Conservation (phyloP, 2,888 invertebrate genomes). For the Drosophila mimica region DNA sequence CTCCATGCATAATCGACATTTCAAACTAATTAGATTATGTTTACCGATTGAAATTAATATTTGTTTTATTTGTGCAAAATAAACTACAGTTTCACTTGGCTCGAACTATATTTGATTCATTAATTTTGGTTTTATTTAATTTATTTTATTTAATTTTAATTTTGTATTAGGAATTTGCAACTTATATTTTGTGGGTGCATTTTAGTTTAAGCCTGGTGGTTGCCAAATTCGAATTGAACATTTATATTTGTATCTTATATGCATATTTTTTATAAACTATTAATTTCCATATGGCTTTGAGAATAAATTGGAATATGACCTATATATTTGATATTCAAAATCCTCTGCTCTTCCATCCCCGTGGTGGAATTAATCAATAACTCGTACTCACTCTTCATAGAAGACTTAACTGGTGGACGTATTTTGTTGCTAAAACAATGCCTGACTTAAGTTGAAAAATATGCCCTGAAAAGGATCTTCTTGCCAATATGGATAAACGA, state of each 20-base stretch:
- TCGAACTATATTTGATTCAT: neutral
- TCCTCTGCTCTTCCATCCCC: neutral
- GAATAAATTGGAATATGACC: neutral
- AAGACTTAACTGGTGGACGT: neutral
- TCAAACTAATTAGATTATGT: conserved; percentile 68
- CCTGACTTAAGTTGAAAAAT: neutral
- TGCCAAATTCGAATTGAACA: neutral
- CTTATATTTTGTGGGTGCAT: neutral
- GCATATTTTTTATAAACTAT: neutral
- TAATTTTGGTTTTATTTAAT: too few relatives aligned
- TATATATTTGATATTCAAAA: neutral
- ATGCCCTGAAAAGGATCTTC: too few relatives aligned
- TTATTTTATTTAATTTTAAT: neutral
- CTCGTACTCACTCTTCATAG: neutral
- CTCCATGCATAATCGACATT: neutral
- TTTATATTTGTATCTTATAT: neutral
- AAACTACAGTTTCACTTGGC: neutral
- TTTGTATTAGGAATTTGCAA: neutral
- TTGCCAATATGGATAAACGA: too few relatives aligned
- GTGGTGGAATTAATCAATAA: neutral
- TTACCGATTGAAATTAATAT: conserved; percentile 39
- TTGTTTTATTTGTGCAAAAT: conserved; percentile 19
- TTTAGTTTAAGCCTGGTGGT: too few relatives aligned
- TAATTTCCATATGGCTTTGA: neutral
- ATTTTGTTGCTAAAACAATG: neutral